These are phyloP conservation scores for Ibycter americanus DNA, from an alignment of 2,797 vertebrate species.

Conservation along the genomic window DNA sequence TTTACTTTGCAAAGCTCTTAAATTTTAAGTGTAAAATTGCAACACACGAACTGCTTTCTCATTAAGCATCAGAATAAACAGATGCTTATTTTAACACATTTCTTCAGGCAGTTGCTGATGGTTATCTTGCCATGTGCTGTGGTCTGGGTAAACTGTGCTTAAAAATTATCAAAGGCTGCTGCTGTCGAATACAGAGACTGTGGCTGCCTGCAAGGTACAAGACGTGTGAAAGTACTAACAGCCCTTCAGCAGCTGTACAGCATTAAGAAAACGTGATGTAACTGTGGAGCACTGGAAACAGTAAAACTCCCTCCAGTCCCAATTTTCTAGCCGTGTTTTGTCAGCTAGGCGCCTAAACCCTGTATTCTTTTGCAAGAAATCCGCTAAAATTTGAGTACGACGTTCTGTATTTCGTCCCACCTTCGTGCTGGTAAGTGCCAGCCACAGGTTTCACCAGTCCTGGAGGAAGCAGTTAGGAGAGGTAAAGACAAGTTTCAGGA, in stretches of 20 bases:
- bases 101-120: background rate
- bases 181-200: background rate
- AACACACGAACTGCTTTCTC: background rate
- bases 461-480: background rate
- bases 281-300: background rate
- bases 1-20: background rate
- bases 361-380: background rate
- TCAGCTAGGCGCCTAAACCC: background rate
- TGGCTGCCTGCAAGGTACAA: background rate
- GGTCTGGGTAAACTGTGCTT: background rate
- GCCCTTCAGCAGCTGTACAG: background rate
- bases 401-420: rapidly evolving
- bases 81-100: background rate
- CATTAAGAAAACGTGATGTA: background rate
- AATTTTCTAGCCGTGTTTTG: background rate
- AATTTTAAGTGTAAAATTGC: background rate
- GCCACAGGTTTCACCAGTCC: too few species aligned
- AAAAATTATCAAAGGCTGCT: background rate
- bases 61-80: background rate
- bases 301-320: background rate
- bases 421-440: background rate
- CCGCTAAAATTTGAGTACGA: background rate
- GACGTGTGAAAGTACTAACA: background rate
- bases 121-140: background rate
- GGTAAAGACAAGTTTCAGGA: background rate